These are phyloP conservation scores for Oxyruncus cristatus DNA, from an alignment of 2,113 vertebrate genomes.

Conservation along the genomic window DNA sequence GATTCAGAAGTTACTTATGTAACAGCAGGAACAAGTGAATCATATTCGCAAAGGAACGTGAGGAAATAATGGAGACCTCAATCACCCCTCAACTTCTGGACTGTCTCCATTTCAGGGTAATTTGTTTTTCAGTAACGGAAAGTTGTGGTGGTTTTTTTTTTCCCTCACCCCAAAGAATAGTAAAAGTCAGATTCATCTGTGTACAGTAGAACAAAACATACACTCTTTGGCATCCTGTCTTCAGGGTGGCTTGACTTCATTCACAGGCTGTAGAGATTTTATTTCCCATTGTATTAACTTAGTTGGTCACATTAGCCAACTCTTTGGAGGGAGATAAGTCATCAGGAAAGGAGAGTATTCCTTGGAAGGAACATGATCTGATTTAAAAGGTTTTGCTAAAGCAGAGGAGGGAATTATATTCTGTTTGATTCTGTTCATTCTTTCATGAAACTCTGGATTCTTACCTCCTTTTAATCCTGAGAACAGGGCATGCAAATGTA, in stretches of 20 bases:
- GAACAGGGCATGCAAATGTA: not conserved
- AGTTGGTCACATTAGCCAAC: not conserved
- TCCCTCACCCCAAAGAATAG: not conserved
- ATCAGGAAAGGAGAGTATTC: not conserved
- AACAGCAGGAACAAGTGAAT: not conserved
- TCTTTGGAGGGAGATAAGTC: not conserved
- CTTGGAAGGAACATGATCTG: not conserved
- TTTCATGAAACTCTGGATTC: not conserved
- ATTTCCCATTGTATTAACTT: not conserved
- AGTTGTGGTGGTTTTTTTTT: not conserved
- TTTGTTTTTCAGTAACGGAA: not conserved
- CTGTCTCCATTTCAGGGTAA: not conserved
- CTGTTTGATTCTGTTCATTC: not conserved
- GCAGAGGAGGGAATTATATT: not conserved
- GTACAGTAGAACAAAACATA: not conserved
- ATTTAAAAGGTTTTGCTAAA: not conserved
- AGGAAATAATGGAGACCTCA: not conserved
- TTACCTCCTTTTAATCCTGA: not conserved
- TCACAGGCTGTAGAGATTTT: not conserved
- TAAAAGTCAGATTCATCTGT: not conserved
- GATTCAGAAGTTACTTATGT: not conserved
- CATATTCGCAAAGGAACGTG: not conserved
- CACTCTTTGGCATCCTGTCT: not conserved
- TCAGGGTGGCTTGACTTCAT: not conserved
- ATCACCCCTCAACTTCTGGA: not conserved